Evolutionary conservation across 1,140 invertebrate genomes (phyloP).

Genomic region (Camponotus vicinus): DNA sequence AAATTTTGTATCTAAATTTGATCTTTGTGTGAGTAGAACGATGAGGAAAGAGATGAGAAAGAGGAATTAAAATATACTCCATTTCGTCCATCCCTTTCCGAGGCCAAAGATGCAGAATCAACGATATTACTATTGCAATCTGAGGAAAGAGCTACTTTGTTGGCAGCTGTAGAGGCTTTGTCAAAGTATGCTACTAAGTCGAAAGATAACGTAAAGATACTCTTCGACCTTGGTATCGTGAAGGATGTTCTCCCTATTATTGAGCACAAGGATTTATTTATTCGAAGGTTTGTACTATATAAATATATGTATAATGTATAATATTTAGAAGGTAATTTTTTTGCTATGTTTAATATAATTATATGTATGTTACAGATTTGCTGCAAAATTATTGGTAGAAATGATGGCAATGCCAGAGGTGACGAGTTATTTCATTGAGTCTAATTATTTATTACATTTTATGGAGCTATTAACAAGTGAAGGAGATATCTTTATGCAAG

Average conservation of each 20-base stretch:
- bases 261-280: constrained; percentile 79
- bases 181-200: constrained; percentile 78
- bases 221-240: constrained; percentile 79
- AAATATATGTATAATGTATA: constrained; percentile 9
- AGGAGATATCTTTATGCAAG: constrained; percentile 80
- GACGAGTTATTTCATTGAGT: constrained; percentile 71
- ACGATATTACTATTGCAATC: constrained; percentile 79
- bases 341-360: neutral
- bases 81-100: constrained; percentile 74
- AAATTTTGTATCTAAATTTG: too few relatives aligned
- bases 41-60: constrained; percentile 62
- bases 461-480: constrained; percentile 71
- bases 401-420: constrained; percentile 77
- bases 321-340: neutral
- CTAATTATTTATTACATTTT: constrained; percentile 70
- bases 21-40: constrained; percentile 18
- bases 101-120: constrained; percentile 76
- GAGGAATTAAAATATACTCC: constrained; percentile 46
- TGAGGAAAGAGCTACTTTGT: constrained; percentile 75
- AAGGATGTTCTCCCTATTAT: constrained; percentile 76
- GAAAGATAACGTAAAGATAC: constrained; percentile 70
- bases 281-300: constrained; percentile 73
- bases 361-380: constrained; percentile 76
- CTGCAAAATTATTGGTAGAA: constrained; percentile 79
- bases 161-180: constrained; percentile 76